Evolutionary conservation across 2,113 vertebrate species (phyloP).

Genomic region (Protobothrops flavoviridis): DNA sequence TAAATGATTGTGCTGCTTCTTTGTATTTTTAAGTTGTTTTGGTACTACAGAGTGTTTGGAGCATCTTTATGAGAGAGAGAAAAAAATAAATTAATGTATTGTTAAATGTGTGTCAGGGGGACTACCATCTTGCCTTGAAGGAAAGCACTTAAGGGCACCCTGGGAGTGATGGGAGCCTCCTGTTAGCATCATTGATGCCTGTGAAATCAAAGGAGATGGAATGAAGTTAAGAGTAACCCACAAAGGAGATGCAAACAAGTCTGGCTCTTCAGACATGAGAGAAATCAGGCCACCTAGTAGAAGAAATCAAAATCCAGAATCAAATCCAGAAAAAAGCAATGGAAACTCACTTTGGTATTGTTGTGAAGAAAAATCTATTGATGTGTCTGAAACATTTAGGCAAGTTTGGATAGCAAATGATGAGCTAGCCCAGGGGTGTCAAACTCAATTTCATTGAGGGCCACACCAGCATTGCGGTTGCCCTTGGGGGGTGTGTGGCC

Average conservation of each 20-base stretch:
- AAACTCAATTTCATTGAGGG: too few species aligned
- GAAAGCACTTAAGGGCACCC: neutral
- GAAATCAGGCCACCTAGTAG: neutral
- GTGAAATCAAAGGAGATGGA: neutral
- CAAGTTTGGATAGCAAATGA: neutral
- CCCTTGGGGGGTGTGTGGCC: too few species aligned
- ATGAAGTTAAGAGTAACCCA: neutral
- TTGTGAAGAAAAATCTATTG: neutral
- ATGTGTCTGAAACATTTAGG: neutral
- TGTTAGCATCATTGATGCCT: neutral
- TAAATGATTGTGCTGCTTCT: neutral
- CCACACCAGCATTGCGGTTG: too few species aligned
- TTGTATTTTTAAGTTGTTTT: neutral
- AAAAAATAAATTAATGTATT: too few species aligned
- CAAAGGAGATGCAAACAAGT: neutral
- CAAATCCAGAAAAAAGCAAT: neutral
- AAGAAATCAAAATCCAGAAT: neutral
- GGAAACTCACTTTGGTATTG: neutral
- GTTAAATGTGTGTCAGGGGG: neutral
- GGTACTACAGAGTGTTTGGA: neutral
- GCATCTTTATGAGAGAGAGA: neutral
- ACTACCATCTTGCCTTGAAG: neutral
- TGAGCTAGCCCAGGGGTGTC: too few species aligned
- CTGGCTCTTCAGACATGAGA: neutral
- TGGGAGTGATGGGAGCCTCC: neutral